Conservation (phyloP, 2,888 invertebrate species). For the Polyploca ridens region DNA sequence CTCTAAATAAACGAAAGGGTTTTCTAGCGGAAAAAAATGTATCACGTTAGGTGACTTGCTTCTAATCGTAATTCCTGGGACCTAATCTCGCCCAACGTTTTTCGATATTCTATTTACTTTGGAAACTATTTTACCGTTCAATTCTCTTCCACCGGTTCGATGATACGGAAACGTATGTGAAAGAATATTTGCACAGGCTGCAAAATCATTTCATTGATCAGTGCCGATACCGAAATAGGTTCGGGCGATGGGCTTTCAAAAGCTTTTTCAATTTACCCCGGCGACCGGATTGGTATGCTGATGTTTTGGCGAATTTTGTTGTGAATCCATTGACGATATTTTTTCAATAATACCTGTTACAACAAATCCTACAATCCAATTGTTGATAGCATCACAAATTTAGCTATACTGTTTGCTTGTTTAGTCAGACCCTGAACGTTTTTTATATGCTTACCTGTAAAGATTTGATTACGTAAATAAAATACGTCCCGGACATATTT, state of each 20-base stretch:
- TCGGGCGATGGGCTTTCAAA: constrained; percentile 49
- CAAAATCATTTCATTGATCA: constrained; percentile 57
- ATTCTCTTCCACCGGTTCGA: constrained; percentile 22
- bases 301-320: constrained; percentile 41
- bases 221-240: constrained; percentile 46
- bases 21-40: constrained; percentile 23
- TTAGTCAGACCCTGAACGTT: not conserved
- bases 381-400: not conserved
- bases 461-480: no score
- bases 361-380: not conserved
- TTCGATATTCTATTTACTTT: not conserved
- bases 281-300: constrained; percentile 27
- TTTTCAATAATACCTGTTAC: constrained; percentile 25
- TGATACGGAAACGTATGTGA: constrained; percentile 30
- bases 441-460: no score
- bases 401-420: not conserved
- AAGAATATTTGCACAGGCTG: constrained; percentile 50
- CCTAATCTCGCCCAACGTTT: constrained; percentile 11
- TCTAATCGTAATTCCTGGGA: constrained; percentile 31
- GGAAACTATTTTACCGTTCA: constrained; percentile 14
- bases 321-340: constrained; percentile 24
- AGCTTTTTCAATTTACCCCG: constrained; percentile 54
- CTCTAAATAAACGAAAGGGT: constrained; percentile 51
- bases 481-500: no score
- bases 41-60: constrained; percentile 36